phyloP scores from a whole-genome alignment of 1,140 invertebrate genomes.

The Palaemon carinicauda region DNA sequence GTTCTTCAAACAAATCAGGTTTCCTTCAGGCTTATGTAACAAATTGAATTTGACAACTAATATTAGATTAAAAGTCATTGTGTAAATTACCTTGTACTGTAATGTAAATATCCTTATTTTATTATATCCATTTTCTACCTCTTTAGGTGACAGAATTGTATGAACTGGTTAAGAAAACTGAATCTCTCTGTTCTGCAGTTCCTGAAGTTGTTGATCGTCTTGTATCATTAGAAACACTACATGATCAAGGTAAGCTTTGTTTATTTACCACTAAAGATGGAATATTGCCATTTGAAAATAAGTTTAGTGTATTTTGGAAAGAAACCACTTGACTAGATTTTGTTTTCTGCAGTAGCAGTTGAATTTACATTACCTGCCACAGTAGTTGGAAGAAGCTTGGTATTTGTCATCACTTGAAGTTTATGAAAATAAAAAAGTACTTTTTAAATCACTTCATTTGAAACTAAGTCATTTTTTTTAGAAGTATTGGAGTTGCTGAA shows the following conservation, averaged over 20 bases:
- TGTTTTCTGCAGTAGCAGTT: too few species aligned
- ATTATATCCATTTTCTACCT: conserved; percentile 28
- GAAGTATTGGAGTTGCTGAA: too few species aligned
- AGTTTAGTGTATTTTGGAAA: background rate
- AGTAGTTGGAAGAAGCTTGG: too few species aligned
- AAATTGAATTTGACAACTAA: too few species aligned
- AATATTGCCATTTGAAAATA: background rate
- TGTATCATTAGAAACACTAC: conserved; percentile 82
- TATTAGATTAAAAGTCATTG: background rate
- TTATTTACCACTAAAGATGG: background rate
- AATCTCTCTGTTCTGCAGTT: conserved; percentile 77
- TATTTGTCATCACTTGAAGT: too few species aligned
- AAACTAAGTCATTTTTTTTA: too few species aligned
- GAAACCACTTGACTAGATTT: background rate
- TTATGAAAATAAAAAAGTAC: too few species aligned
- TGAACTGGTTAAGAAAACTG: conserved; percentile 84
- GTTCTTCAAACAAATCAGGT: too few species aligned
- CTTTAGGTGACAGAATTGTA: conserved; percentile 82
- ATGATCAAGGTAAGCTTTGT: conserved; percentile 79
- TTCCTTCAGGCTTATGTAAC: too few species aligned
- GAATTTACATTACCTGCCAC: too few species aligned
- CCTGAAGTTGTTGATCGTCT: conserved; percentile 85
- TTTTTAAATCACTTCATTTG: too few species aligned
- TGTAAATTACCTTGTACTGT: background rate
- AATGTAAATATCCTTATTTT: background rate